phyloP scores from a whole-genome alignment of 2,888 invertebrate genomes.

The Sepiola atlantica region DNA sequence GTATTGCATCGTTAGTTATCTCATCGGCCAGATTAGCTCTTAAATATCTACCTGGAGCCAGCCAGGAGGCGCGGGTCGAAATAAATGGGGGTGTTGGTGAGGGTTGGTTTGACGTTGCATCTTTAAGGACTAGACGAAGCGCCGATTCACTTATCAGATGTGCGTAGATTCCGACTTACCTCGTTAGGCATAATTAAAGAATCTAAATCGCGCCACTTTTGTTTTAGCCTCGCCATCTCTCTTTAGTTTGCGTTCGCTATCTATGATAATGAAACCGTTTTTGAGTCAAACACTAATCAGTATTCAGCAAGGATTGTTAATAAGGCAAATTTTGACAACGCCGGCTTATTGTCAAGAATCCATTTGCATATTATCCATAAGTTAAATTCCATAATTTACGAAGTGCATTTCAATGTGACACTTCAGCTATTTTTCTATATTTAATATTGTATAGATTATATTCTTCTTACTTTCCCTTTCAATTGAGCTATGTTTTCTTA shows the following conservation, averaged over 20 bases:
- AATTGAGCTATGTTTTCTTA: no score
- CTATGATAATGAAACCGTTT: neutral
- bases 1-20: neutral
- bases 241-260: neutral
- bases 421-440: no score
- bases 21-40: neutral
- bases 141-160: neutral
- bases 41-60: constrained; percentile 12
- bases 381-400: no score
- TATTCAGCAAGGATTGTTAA: neutral
- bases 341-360: no score
- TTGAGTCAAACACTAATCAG: neutral
- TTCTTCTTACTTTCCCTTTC: no score
- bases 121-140: neutral
- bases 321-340: neutral
- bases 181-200: constrained; percentile 21
- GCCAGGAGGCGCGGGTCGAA: neutral
- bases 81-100: neutral
- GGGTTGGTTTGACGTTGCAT: neutral
- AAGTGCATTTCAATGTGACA: no score
- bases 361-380: no score
- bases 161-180: neutral
- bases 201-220: neutral
- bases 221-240: neutral
- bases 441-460: no score